A percentile compares a stretch with the other conserved stretches of the same genome.
These are phyloP conservation scores for Melanotaenia trifasciata DNA, from an alignment of 2,797 vertebrate genomes.

Conservation along the genomic window DNA sequence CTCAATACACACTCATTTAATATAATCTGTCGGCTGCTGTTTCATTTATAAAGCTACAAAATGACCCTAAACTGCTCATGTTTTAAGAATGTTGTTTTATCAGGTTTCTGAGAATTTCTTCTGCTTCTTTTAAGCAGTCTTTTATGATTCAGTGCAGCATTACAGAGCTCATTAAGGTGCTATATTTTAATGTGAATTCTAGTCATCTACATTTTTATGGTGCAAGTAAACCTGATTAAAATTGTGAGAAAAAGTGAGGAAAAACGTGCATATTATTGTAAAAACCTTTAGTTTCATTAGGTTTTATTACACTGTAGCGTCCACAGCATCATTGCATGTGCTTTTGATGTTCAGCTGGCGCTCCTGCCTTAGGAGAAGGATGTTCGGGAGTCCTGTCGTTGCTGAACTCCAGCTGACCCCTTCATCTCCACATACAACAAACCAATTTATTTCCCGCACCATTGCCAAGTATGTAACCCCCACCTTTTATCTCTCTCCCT, in stretches of 20 bases:
- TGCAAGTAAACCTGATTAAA: not conserved
- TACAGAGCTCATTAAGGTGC: slow-evolving; percentile 15
- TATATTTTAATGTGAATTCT: not conserved
- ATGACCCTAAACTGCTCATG: not conserved
- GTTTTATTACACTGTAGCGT: slow-evolving; percentile 13
- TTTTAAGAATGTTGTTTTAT: slow-evolving; percentile 1
- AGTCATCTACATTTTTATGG: not conserved
- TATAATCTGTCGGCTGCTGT: not conserved
- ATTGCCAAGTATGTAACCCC: slow-evolving; percentile 39
- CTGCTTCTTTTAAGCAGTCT: slow-evolving; percentile 3
- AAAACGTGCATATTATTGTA: not conserved
- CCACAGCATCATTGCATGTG: slow-evolving; percentile 26
- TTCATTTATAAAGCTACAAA: not conserved
- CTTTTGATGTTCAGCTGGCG: slow-evolving; percentile 41
- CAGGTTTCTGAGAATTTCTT: not conserved
- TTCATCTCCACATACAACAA: slow-evolving; percentile 34
- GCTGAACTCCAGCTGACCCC: slow-evolving; percentile 74
- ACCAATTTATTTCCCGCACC: slow-evolving; percentile 59
- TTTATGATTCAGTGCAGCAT: slow-evolving; percentile 9
- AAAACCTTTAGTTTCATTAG: not conserved
- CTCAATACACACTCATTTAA: not conserved
- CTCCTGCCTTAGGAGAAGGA: slow-evolving; percentile 40
- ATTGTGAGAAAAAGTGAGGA: not conserved
- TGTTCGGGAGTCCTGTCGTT: slow-evolving; percentile 40
- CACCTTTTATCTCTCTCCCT: not conserved